Percentiles rank a stretch among this genome's conserved stretches.
phyloP scores from a whole-genome alignment of 2,888 invertebrate species.

The Panzeria rudis region DNA sequence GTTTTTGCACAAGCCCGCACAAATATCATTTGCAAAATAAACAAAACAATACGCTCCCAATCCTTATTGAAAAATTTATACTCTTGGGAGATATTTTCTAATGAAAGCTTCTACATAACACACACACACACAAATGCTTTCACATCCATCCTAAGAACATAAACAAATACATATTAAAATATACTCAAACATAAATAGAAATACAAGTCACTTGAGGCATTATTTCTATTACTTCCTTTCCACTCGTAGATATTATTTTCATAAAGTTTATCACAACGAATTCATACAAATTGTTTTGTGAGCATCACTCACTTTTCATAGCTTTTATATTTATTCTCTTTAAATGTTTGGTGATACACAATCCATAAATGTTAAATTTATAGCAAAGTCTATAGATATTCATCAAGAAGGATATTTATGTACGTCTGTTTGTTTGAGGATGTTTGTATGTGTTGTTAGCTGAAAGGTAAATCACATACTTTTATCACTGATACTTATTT shows the following conservation, averaged over 20 bases:
- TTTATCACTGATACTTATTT: background rate
- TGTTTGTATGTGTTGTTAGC: background rate
- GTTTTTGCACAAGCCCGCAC: conserved; percentile 7
- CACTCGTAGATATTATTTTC: conserved; percentile 7
- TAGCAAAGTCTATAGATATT: background rate
- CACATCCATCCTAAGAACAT: background rate
- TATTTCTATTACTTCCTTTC: conserved; percentile 26
- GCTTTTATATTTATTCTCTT: background rate
- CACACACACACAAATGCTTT: background rate
- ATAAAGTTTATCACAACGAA: conserved; percentile 25
- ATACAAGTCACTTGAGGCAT: conserved; percentile 45
- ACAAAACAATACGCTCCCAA: background rate
- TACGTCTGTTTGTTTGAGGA: background rate
- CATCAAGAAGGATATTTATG: background rate
- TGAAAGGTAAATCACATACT: background rate
- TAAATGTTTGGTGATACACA: background rate
- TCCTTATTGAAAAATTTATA: background rate
- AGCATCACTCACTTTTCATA: background rate
- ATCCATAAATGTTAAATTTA: background rate
- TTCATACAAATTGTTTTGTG: conserved; percentile 18
- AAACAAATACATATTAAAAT: conserved; percentile 19
- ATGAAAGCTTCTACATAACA: background rate
- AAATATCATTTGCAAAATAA: conserved; percentile 45
- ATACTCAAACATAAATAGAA: background rate
- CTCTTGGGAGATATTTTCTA: background rate